Conservation (phyloP, 2,113 vertebrate genomes). For the Hydropotes inermis region DNA sequence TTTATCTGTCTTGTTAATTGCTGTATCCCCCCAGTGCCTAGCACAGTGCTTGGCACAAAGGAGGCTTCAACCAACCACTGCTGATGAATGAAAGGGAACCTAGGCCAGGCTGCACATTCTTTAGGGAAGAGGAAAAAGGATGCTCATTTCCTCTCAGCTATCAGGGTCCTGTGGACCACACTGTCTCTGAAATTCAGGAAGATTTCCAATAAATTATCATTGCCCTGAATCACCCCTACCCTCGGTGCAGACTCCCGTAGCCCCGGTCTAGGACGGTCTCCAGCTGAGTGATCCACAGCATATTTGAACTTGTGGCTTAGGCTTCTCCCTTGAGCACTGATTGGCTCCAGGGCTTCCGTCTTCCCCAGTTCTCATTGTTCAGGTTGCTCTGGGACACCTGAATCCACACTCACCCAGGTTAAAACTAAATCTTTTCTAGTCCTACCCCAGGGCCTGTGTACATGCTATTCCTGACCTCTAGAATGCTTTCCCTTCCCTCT, state of each 20-base stretch:
- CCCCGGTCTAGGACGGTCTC: background rate
- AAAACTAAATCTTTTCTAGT: background rate
- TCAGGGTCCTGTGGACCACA: background rate
- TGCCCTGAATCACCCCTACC: background rate
- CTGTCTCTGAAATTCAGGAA: background rate
- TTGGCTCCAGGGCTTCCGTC: background rate
- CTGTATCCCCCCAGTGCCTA: background rate
- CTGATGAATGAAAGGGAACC: background rate
- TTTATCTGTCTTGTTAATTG: background rate
- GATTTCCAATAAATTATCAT: background rate
- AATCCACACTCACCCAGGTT: background rate
- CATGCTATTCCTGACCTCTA: background rate
- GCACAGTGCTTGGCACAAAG: background rate
- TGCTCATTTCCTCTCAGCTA: background rate
- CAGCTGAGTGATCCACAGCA: background rate
- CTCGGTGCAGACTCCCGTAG: background rate
- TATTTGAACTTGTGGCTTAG: background rate
- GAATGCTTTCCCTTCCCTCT: background rate
- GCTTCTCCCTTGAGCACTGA: background rate
- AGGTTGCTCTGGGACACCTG: background rate
- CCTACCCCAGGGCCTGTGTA: background rate
- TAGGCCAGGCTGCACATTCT: background rate
- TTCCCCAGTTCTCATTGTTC: background rate
- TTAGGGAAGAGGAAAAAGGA: background rate
- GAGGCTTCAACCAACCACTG: background rate